Conservation (phyloP, 2,113 vertebrate genomes). For the Cervus canadensis region DNA sequence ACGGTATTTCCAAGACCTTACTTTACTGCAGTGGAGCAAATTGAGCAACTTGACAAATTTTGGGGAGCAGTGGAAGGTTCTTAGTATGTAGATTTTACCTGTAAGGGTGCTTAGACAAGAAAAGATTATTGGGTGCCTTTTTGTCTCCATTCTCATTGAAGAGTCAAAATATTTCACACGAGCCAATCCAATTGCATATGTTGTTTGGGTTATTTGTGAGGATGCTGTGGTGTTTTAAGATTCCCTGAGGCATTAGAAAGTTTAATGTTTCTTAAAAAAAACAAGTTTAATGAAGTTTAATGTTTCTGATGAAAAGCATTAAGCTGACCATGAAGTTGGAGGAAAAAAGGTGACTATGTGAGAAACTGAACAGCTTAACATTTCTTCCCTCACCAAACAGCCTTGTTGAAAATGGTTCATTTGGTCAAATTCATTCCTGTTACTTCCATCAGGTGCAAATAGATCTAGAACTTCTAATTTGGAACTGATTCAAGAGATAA, state of each 20-base stretch:
- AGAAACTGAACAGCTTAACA: neutral
- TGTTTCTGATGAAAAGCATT: slow-evolving; percentile 20
- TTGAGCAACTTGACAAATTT: neutral
- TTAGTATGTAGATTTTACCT: neutral
- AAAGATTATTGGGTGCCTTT: neutral
- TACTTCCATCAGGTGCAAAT: neutral
- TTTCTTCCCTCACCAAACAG: neutral
- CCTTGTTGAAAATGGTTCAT: neutral
- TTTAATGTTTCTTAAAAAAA: neutral
- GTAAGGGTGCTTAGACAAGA: neutral
- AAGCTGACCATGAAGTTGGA: neutral
- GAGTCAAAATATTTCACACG: neutral
- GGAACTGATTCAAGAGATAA: neutral
- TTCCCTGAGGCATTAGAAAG: neutral
- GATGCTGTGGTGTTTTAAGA: neutral
- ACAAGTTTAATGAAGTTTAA: neutral
- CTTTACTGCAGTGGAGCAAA: neutral
- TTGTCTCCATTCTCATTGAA: slow-evolving; percentile 2
- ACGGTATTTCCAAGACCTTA: neutral
- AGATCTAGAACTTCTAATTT: neutral
- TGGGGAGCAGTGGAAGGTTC: neutral
- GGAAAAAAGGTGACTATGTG: neutral
- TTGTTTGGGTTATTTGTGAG: neutral
- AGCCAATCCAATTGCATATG: neutral
- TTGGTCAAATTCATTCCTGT: slow-evolving; percentile 35